Conservation (phyloP, 2,113 vertebrate species). For the Deroptyus accipitrinus region DNA sequence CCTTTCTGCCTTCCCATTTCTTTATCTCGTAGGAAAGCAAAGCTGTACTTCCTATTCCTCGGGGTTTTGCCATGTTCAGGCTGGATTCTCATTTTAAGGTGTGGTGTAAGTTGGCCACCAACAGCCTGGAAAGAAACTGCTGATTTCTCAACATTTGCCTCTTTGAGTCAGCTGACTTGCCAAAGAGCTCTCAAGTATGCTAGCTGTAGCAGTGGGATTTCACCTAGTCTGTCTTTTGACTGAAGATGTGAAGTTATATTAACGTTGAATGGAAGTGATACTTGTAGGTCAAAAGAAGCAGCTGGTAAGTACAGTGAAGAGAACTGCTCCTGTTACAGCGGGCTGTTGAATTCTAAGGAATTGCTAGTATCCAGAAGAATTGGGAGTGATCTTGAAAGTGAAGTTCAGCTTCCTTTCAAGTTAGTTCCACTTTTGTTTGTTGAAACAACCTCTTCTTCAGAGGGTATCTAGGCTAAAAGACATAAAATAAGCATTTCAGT, state of each 20-base stretch:
- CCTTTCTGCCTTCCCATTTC: not conserved
- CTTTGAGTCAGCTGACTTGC: not conserved
- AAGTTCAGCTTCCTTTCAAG: not conserved
- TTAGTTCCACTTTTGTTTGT: not conserved
- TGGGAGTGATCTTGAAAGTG: not conserved
- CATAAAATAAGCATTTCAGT: not conserved
- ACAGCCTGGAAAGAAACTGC: not conserved
- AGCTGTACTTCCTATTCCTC: accelerated
- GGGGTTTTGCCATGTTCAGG: not conserved
- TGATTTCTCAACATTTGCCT: not conserved
- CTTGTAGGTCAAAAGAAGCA: not conserved
- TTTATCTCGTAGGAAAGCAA: not conserved
- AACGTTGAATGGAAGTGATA: accelerated
- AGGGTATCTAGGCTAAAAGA: not conserved
- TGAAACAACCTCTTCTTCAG: not conserved
- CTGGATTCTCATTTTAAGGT: not conserved
- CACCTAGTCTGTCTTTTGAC: not conserved
- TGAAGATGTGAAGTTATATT: not conserved
- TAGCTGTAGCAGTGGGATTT: not conserved
- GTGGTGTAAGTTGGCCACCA: not conserved
- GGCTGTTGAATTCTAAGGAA: not conserved
- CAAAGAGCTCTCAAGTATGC: not conserved
- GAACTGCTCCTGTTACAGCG: not conserved
- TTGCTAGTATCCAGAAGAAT: not conserved
- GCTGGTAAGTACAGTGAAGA: not conserved